Evolutionary conservation across 1,140 invertebrate genomes (phyloP).

Genomic region (Drosophila bocqueti): DNA sequence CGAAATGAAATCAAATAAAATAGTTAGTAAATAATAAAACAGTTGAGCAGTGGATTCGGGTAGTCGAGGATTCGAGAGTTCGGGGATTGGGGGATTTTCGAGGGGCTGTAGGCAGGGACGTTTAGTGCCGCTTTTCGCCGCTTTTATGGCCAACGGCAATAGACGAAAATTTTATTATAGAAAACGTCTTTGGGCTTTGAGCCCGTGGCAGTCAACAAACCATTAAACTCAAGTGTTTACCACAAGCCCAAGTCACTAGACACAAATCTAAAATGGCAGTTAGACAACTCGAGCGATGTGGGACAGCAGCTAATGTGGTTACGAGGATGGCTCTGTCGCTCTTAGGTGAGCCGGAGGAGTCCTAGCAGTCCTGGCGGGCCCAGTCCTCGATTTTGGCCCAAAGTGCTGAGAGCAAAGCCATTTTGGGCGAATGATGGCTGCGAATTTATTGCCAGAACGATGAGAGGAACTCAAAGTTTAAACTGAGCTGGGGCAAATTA

Average conservation of each 20-base stretch:
- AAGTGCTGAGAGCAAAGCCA: constrained; percentile 41
- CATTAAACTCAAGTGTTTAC: constrained; percentile 83
- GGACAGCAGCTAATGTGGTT: constrained; percentile 47
- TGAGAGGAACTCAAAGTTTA: constrained; percentile 26
- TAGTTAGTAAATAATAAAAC: constrained; percentile 83
- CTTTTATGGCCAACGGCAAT: constrained; percentile 72
- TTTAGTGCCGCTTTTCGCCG: constrained; percentile 57
- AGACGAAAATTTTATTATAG: constrained; percentile 78
- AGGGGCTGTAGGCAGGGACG: constrained; percentile 15
- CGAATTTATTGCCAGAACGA: constrained; percentile 34
- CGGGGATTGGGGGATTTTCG: constrained; percentile 15
- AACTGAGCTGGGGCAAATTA: not conserved
- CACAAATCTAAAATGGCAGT: constrained; percentile 83
- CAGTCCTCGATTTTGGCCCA: constrained; percentile 4
- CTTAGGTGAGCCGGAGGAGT: constrained; percentile 19
- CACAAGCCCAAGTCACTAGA: constrained; percentile 78
- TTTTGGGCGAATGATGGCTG: constrained; percentile 28
- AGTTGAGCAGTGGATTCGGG: constrained; percentile 61
- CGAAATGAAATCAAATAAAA: constrained; percentile 81
- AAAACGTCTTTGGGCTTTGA: constrained; percentile 59
- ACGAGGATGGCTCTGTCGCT: constrained; percentile 15
- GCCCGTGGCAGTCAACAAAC: constrained; percentile 75
- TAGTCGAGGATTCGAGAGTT: not conserved
- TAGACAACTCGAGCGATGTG: constrained; percentile 59
- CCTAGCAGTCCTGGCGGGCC: not conserved